These are phyloP conservation scores for Epizoanthus fatuus DNA, from an alignment of 92 coral and sea anemone species.

Conservation along the genomic window DNA sequence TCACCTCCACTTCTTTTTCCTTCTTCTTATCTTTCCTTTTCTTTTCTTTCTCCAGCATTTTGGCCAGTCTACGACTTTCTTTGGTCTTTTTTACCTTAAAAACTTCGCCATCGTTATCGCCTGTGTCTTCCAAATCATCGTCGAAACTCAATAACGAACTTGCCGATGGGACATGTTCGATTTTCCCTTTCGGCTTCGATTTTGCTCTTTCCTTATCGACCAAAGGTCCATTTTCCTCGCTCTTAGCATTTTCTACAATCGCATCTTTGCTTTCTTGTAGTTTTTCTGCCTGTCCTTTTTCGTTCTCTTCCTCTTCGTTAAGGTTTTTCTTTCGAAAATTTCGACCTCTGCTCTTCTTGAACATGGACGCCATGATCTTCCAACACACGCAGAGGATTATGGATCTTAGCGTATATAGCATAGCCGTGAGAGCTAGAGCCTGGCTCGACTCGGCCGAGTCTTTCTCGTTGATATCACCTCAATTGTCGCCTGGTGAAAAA, in stretches of 20 bases:
- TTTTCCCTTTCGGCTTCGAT: constrained; percentile 55
- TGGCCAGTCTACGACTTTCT: constrained; percentile 95
- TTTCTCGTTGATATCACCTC: constrained; percentile 2
- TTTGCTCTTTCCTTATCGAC: constrained; percentile 41
- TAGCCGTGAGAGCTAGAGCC: neutral
- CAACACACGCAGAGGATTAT: constrained; percentile 47
- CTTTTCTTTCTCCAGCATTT: constrained; percentile 79
- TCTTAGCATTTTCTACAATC: constrained; percentile 27
- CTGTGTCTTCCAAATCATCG: constrained; percentile 60
- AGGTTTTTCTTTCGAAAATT: constrained; percentile 92
- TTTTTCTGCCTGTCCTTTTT: constrained; percentile 35
- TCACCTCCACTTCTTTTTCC: constrained; percentile 32
- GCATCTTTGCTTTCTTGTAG: constrained; percentile 69
- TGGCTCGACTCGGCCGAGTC: neutral
- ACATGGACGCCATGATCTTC: constrained; percentile 89
- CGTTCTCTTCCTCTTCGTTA: constrained; percentile 80
- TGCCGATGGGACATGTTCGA: constrained; percentile 75
- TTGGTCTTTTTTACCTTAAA: constrained; percentile 96
- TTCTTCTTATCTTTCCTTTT: constrained; percentile 70
- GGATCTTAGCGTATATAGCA: too few species aligned
- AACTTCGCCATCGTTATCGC: constrained; percentile 75
- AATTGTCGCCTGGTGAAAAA: constrained; percentile 3
- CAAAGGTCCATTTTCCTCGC: constrained; percentile 34
- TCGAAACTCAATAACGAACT: constrained; percentile 90
- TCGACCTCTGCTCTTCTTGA: constrained; percentile 86